Base-by-base conservation (phyloP, 1,140 invertebrate species). In the Pseudomyrmex gracilis region DNA sequence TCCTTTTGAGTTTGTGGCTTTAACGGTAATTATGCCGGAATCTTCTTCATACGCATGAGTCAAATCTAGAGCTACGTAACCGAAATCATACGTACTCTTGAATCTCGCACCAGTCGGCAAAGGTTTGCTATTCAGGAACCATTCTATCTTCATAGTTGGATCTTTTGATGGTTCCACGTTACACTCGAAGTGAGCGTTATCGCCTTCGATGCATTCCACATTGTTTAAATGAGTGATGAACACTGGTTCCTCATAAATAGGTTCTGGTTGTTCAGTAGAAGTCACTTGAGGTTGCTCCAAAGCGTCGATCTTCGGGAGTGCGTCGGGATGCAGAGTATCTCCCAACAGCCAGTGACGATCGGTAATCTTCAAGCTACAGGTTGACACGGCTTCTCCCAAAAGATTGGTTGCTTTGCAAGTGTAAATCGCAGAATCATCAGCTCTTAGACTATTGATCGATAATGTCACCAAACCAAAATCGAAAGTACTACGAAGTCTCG, bases 381-480 rank as follows among this genome's bases (percentile, higher is more conserved):
- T 99, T 4, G 98, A 98, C 34, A 98, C 97, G 71, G 98, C 98
- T 95, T 99, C 98, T 22, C 98, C 98, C 67, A 97, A 95, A 73
- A 97, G 94, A 93, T 99, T 99, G 5, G 96, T 97, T 5, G 98
- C 98, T 94, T 98, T 98, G 93, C 98, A 99, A 2, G 98, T 98
- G 89, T 99, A 99, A 91, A 99, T 98, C 47, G 98, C 98, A 10
- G 97, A 97, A 94, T 99, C 98, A 91, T 98, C 98, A 45, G 96
- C 95, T 87, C 98, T 95, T 47, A 98, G 90, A 22, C 97, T 96
- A 91, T 97, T 97, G 74, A 99, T 98, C 47, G 98, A 98, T 9
- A 99, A 93, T 0, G 97, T 98, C 0, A 99, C 98, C n/a, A 99
- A 94, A 43, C 98, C 98, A 93, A 99, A 99, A 92, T 99, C 98